Conservation (phyloP, 2,113 vertebrate species). For the Phocoena sinus region DNA sequence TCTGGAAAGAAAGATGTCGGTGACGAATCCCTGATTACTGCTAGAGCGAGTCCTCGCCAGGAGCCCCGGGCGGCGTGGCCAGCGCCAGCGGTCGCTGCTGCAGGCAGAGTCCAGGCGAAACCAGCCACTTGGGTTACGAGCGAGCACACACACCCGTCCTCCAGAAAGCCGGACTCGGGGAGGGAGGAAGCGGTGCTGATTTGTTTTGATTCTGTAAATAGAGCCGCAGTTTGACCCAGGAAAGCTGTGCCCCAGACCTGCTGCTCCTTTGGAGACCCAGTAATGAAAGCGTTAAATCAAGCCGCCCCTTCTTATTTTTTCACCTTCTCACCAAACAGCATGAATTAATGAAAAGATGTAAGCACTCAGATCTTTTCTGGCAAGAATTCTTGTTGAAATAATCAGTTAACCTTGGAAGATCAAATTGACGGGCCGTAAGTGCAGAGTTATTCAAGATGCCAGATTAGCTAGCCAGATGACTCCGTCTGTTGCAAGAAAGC, state of each 20-base stretch:
- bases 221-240: rapidly evolving
- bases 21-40: conserved; percentile 74
- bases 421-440: conserved; percentile 79
- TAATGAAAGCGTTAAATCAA: conserved; percentile 65
- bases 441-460: conserved; percentile 80
- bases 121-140: not conserved
- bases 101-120: not conserved
- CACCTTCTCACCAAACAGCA: conserved; percentile 72
- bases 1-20: conserved; percentile 66
- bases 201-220: not conserved
- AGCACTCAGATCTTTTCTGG: conserved; percentile 79
- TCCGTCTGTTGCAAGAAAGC: conserved; percentile 75
- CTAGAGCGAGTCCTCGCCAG: conserved; percentile 76
- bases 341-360: conserved; percentile 80
- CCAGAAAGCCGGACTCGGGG: no score
- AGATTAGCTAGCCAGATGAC: conserved; percentile 79
- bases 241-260: not conserved
- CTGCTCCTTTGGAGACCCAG: not conserved
- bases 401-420: conserved; percentile 85
- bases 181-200: rapidly evolving
- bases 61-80: conserved; percentile 70
- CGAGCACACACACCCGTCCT: rapidly evolving
- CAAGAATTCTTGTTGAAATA: conserved; percentile 81
- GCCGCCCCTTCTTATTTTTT: conserved; percentile 48
- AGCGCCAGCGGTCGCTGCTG: rapidly evolving